phyloP scores from a whole-genome alignment of 2,797 vertebrate species.

The Gobio occitaniae region DNA sequence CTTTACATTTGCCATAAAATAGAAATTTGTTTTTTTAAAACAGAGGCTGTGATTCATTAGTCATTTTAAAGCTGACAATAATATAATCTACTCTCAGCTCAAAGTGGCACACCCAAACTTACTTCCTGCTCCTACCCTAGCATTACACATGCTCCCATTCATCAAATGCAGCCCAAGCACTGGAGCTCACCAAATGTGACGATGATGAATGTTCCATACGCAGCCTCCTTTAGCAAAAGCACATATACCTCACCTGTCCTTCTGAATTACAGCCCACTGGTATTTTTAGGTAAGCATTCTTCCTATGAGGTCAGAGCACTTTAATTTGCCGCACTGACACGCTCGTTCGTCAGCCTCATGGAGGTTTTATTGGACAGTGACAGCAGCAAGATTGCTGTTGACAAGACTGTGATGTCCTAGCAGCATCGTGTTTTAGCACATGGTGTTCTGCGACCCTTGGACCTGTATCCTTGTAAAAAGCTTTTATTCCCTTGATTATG shows the following conservation, averaged over 20 bases:
- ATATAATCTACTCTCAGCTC: constrained; percentile 2
- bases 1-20: background rate
- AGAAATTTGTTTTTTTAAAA: background rate
- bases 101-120: background rate
- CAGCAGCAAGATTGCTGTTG: constrained; percentile 35
- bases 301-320: constrained; percentile 54
- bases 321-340: constrained; percentile 52
- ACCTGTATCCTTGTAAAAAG: constrained; percentile 30
- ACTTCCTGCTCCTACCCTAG: constrained; percentile 10
- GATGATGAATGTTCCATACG: constrained; percentile 30
- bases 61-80: background rate
- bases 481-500: constrained; percentile 37
- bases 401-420: constrained; percentile 37
- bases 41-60: background rate
- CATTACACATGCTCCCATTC: constrained; percentile 2
- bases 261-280: constrained; percentile 21
- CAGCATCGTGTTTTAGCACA: constrained; percentile 30
- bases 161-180: constrained; percentile 22
- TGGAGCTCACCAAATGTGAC: constrained; percentile 31
- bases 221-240: constrained; percentile 5
- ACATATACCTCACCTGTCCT: constrained; percentile 27
- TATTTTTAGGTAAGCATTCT: constrained; percentile 45
- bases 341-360: constrained; percentile 54
- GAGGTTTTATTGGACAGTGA: constrained; percentile 54
- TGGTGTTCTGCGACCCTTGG: constrained; percentile 21